Conservation (phyloP, 2,797 vertebrate species). For the Tachyglossus aculeatus region DNA sequence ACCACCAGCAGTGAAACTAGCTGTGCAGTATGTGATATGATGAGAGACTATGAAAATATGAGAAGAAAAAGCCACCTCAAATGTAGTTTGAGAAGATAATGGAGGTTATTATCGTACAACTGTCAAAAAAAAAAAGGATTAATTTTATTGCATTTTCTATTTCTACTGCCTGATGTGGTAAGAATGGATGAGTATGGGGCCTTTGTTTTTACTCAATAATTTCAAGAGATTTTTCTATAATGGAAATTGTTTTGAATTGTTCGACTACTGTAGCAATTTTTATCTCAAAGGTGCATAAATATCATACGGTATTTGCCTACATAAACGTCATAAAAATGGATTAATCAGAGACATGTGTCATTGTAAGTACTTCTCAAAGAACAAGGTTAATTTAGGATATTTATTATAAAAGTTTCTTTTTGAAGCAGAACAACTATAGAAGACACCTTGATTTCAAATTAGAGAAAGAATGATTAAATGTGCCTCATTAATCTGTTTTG, state of each 20-base stretch:
- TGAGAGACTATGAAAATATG: neutral
- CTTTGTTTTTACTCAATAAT: neutral
- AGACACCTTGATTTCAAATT: neutral
- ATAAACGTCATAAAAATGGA: conserved; percentile 1
- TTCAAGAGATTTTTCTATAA: conserved; percentile 25
- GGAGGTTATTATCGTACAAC: conserved; percentile 17
- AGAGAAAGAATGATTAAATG: neutral
- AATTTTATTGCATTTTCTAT: conserved; percentile 11
- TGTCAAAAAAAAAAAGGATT: conserved; percentile 35
- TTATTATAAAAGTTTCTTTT: neutral
- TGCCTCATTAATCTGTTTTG: neutral
- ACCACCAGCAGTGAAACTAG: neutral
- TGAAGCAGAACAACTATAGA: neutral
- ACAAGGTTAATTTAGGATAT: neutral
- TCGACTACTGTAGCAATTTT: conserved; percentile 11
- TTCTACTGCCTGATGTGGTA: neutral
- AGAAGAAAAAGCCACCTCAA: neutral
- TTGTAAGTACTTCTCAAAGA: neutral
- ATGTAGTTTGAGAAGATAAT: neutral
- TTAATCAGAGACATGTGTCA: neutral
- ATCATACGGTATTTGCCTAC: neutral
- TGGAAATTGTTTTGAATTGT: neutral
- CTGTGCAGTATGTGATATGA: neutral
- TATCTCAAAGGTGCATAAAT: conserved; percentile 9
- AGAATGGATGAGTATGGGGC: neutral